Base-by-base conservation (phyloP, 2,888 invertebrate genomes). In the Eristalinus aeneus region DNA sequence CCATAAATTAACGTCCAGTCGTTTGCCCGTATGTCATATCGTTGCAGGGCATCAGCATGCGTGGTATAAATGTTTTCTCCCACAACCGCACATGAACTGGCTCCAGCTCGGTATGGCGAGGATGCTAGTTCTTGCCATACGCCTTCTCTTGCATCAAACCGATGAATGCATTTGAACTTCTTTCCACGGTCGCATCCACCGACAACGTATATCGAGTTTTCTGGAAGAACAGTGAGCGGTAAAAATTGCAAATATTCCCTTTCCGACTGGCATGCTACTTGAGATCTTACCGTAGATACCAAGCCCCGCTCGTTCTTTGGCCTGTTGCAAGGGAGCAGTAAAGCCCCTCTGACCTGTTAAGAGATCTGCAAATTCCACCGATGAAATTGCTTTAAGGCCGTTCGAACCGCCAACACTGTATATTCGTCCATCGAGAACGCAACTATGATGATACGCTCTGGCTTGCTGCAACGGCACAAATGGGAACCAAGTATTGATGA, bases 221-320 rank as follows among this genome's bases (percentile, higher is more conserved):
- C 85, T 85, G 5, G 10, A 46, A 84, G 10, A 20, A 53, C 16
- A 6, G n/a, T n/a, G 27, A 16, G 12, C 27, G 16, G 23, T 23
- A n/a, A 54, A 6, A 20, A 72, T 8, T 20, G n/a, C 6, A 27
- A 27, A 5, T 27, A n/a, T 27, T 27, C 27, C 5, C 27, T 27
- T 5, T 27, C 27, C 27, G 27, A 27, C 27, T 27, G n/a, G n/a
- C n/a, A n/a, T n/a, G 27, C 5, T 27, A 3, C 2, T 27, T 27
- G 5, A 27, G 27, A 5, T 27, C 54, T 69, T 75, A 85, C 86
- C 74, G 46, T 85, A 9, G 3, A 76, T 20, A 23, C 39, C 67
- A n/a, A 88, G 60, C 11, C 79, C 88, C 81, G 88, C 87, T n/a
- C 69, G 80, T 32, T 87, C 83, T 8, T 88, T 84, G 3, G 87